Base-by-base conservation (phyloP, 2,888 invertebrate species). In the Rhopalosiphum nymphaeae region DNA sequence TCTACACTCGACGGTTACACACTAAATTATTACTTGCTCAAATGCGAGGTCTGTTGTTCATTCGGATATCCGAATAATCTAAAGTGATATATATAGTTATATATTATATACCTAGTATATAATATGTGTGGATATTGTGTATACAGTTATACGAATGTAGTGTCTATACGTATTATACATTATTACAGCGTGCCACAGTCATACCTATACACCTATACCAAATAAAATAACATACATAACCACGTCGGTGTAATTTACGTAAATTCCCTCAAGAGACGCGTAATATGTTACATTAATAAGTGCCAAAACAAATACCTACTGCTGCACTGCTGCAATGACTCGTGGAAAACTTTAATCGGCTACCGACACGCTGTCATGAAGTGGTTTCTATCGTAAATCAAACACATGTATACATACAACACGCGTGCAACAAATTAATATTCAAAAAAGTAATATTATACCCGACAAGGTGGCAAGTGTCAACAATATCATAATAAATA, bases 251-350 rank as follows among this genome's bases (percentile, higher is more conserved):
- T 57, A 89, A 89, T 89, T 89, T 57, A 89, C 89, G 42, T 56
- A 29, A 57, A 89, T 56, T 89, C 89, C 42, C 56, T 42, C 26
- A 89, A 56, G 56, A 36, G 89, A 89, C 57, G 57, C n/a, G 21
- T 89, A 49, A 89, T 88, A 42, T 42, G 88, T 89, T 89, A 89
- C 89, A 87, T 78, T 78, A 78, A 87, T 87, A 87, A 87, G 87
- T 87, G 49, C 53, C 49, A 49, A 49, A 87, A 87, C 87, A 21
- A 29, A 85, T 85, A 85, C 42, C 44, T 44, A 42, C 21, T 42
- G 7, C 10, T 26, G 44, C 21, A 53, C 26, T 36, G 46, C 9
- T 36, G 87, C n/a, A 85, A 26, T 85, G 29, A 87, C 53, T 87
- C 87, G 87, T n/a, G 53, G 87, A 53, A 36, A 87, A 87, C 87